Conservation (phyloP, 2,113 vertebrate genomes). For the Arvicanthis niloticus region DNA sequence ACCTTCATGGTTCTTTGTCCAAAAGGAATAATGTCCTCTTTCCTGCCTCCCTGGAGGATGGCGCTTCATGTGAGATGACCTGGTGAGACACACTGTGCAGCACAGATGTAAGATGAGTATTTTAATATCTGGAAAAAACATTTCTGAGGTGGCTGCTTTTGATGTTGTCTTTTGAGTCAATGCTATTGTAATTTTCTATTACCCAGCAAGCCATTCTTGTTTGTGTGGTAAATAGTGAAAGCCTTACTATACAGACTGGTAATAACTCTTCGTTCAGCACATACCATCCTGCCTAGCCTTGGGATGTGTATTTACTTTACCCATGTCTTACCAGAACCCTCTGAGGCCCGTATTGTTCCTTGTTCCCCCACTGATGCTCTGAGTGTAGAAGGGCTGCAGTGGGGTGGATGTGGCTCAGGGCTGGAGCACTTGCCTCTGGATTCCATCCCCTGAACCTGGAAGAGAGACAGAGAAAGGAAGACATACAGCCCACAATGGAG, state of each 20-base stretch:
- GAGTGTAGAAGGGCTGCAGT: neutral
- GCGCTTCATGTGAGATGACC: neutral
- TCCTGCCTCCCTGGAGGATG: neutral
- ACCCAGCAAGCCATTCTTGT: slow-evolving; percentile 52
- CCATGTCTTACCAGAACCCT: slow-evolving; percentile 10
- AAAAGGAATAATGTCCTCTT: neutral
- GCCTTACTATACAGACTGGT: slow-evolving; percentile 21
- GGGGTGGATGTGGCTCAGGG: neutral
- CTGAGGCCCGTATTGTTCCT: neutral
- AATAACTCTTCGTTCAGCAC: slow-evolving; percentile 8
- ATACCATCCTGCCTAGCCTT: slow-evolving; percentile 14
- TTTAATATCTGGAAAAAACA: slow-evolving; percentile 39
- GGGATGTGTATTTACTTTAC: neutral
- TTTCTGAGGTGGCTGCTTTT: slow-evolving; percentile 59
- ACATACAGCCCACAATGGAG: neutral
- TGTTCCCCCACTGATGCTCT: neutral
- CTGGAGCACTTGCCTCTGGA: neutral
- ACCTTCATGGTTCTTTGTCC: neutral
- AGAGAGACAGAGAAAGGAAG: neutral
- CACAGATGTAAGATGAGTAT: slow-evolving; percentile 1
- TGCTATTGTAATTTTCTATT: slow-evolving; percentile 50
- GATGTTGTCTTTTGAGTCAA: slow-evolving; percentile 59
- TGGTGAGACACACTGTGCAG: neutral
- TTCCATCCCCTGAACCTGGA: neutral
- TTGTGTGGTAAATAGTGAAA: slow-evolving; percentile 58